Conservation (phyloP, 2,113 vertebrate genomes). For the Gambusia affinis region DNA sequence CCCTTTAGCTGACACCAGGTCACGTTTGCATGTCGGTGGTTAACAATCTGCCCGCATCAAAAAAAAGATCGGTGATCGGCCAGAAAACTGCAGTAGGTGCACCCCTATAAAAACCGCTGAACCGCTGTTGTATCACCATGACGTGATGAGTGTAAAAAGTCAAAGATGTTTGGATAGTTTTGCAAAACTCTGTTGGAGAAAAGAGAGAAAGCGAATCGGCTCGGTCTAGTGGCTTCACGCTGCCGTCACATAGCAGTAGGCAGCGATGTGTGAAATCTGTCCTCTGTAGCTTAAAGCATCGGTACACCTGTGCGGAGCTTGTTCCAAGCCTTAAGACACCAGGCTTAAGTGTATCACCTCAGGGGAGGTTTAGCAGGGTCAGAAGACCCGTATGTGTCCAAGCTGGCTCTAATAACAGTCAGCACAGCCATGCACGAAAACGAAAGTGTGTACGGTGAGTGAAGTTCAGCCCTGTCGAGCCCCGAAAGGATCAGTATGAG, state of each 20-base stretch:
- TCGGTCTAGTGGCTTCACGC: neutral
- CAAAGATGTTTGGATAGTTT: neutral
- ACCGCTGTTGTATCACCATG: too few relatives aligned
- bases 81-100: too few relatives aligned
- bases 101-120: neutral
- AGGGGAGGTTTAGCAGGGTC: conserved; percentile 4
- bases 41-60: too few relatives aligned
- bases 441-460: conserved; percentile 54
- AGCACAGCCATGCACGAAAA: conserved; percentile 65
- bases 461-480: conserved; percentile 42
- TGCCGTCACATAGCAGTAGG: neutral
- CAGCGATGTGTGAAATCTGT: neutral
- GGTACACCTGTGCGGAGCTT: neutral
- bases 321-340: conserved; percentile 19
- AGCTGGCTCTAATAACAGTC: conserved; percentile 68
- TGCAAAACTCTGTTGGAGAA: neutral
- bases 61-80: too few relatives aligned
- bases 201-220: neutral
- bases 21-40: too few relatives aligned
- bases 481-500: conserved; percentile 49
- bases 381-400: conserved; percentile 30
- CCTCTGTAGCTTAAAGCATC: neutral
- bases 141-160: neutral
- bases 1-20: too few relatives aligned
- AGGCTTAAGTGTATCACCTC: conserved; percentile 28